Percentiles rank a stretch among this genome's conserved stretches.
These are phyloP conservation scores for Pseudocheirus occidentalis DNA, from an alignment of 2,797 vertebrate genomes.

Conservation along the genomic window DNA sequence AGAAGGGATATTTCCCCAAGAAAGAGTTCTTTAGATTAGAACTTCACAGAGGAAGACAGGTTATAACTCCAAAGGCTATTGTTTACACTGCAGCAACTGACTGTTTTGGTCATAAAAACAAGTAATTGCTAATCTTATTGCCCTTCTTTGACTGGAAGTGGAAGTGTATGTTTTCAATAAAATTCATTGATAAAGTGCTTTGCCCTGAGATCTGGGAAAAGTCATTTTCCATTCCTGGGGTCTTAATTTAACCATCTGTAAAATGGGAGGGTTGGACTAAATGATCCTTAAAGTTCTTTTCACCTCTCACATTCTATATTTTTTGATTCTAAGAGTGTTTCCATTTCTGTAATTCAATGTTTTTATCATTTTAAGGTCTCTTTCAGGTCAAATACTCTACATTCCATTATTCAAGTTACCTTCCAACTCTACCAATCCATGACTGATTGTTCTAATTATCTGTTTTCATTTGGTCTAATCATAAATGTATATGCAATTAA, in stretches of 20 bases:
- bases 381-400: not conserved
- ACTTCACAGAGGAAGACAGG: not conserved
- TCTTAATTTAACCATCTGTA: not conserved
- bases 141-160: not conserved
- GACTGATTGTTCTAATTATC: not conserved
- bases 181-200: not conserved
- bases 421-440: not conserved
- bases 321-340: not conserved
- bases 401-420: not conserved
- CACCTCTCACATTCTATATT: not conserved
- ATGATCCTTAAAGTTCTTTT: not conserved
- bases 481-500: not conserved
- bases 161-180: not conserved
- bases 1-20: not conserved
- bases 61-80: not conserved
- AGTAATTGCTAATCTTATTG: not conserved
- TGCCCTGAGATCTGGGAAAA: not conserved
- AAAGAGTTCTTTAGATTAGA: not conserved
- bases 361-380: not conserved
- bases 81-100: not conserved
- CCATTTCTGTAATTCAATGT: not conserved
- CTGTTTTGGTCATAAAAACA: not conserved
- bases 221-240: not conserved
- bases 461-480: slow-evolving; percentile 18
- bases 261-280: not conserved